Evolutionary conservation across 2,888 invertebrate genomes (phyloP).

Genomic region (Amblyjoppa proteus): DNA sequence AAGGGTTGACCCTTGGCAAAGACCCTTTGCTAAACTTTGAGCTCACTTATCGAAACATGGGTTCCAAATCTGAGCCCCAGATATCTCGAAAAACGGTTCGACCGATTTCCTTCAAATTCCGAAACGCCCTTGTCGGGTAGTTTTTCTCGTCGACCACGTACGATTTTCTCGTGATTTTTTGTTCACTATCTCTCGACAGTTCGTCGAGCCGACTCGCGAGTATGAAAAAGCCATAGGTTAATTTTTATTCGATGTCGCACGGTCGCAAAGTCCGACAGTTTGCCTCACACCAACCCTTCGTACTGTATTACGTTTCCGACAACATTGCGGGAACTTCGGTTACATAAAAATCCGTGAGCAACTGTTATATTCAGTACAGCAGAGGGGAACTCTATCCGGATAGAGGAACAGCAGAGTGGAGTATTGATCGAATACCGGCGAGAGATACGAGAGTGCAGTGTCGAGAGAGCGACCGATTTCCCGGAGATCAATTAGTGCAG

Average conservation of each 20-base stretch:
- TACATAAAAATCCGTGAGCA: neutral
- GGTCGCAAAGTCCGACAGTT: neutral
- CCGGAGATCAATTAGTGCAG: conserved; percentile 69
- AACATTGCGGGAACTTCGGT: neutral
- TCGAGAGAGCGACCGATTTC: conserved; percentile 55
- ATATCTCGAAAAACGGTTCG: too few relatives aligned
- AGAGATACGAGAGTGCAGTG: conserved; percentile 51
- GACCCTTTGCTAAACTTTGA: too few relatives aligned
- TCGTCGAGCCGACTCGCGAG: neutral
- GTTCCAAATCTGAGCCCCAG: too few relatives aligned
- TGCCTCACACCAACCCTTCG: neutral
- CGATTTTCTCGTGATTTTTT: neutral
- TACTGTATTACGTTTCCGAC: neutral
- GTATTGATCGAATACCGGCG: conserved; percentile 56
- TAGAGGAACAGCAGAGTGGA: conserved; percentile 13
- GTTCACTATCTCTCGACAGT: neutral
- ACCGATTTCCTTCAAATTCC: too few relatives aligned
- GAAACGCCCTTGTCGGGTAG: too few relatives aligned
- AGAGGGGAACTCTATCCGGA: neutral
- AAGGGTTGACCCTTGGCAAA: too few relatives aligned
- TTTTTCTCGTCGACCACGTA: too few relatives aligned
- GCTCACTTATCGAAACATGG: too few relatives aligned
- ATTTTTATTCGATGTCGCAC: neutral
- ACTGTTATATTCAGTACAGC: neutral
- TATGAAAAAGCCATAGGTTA: neutral